Evolutionary conservation across 2,797 vertebrate genomes (phyloP).

Genomic region (Sciaenops ocellatus): DNA sequence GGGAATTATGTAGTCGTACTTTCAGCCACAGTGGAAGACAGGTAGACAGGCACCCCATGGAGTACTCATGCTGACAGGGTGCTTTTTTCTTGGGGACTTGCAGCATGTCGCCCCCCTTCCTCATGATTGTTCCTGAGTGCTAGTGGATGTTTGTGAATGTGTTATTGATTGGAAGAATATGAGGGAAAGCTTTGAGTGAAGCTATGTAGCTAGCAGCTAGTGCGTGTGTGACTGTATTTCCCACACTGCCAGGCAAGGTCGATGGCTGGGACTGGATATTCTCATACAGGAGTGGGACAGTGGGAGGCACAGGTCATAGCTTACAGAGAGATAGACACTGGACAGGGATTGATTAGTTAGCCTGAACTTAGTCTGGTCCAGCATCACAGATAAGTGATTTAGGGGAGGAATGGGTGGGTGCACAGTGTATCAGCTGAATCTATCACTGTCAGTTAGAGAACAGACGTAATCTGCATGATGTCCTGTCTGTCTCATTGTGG

Average conservation of each 20-base stretch:
- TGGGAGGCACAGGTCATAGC: conserved; percentile 48
- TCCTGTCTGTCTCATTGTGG: conserved; percentile 15
- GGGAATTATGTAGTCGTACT: conserved; percentile 68
- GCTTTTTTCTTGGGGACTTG: conserved; percentile 47
- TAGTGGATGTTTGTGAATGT: conserved; percentile 63
- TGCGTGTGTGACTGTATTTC: conserved; percentile 29
- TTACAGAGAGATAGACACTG: conserved; percentile 34
- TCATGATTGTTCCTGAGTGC: conserved; percentile 71
- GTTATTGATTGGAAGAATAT: conserved; percentile 72
- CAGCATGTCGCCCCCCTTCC: conserved; percentile 35
- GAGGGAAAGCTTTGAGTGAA: conserved; percentile 29
- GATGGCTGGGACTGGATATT: conserved; percentile 24
- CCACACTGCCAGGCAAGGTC: conserved; percentile 33
- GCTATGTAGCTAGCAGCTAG: conserved; percentile 24
- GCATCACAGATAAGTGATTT: conserved; percentile 62
- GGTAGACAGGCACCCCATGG: conserved; percentile 54
- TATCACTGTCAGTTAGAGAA: conserved; percentile 49
- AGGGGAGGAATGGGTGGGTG: not conserved
- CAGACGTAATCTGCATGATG: conserved; percentile 41
- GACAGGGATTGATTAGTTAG: conserved; percentile 62
- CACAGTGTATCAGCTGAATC: conserved; percentile 40
- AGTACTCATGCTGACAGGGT: conserved; percentile 59
- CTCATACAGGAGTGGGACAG: conserved; percentile 29
- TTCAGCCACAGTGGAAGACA: conserved; percentile 61
- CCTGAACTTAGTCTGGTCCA: conserved; percentile 53